Base-by-base conservation (phyloP, 2,797 vertebrate species). In the Chelon labrosus region DNA sequence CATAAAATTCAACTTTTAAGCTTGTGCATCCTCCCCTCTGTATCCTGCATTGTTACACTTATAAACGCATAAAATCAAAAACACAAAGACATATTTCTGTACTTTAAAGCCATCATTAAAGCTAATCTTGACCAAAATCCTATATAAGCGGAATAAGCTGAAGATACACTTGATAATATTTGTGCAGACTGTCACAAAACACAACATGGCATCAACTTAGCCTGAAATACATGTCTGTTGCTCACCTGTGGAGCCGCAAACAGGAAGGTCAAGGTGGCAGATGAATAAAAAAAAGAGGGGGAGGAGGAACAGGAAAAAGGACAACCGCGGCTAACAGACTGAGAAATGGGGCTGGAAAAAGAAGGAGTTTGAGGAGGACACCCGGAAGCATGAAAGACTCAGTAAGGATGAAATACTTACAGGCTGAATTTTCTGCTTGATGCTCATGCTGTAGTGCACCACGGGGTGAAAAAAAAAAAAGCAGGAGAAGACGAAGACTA, bases 361-460 rank as follows among this genome's bases (percentile, higher is more conserved):
- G 35, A n/a, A 27, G 53, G 46, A 60, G 42, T 62, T 42, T 38
- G 11, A 62, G 54, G 51, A 66, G 39, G 42, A 66, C 37, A 53
- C 39, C 41, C 39, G 54, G 60, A 6, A 54, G 65, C 16, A 35
- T 44, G 50, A 65, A 75, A 69, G 72, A 74, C 42, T 0, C 61
- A 62, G 71, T 11, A 66, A 77, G 52, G 52, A 42, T 70, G 50
- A 79, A 70, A 67, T 89, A 92, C 95, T 95, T 88, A 95, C 93
- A 49, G 92, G 95, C 87, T 94, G 93, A 62, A 95, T 94, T 92
- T 87, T 92, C 56, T 92, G 86, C 85, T 82, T 84, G 88, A 95
- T 89, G 91, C 94, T 96, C 95, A 94, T 95, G 90, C 64, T 93
- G 92, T 79, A 65, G 66, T 53, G 56, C 84, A 82, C 69, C 65